phyloP scores from a whole-genome alignment of 2,888 invertebrate genomes.

The Xanthia icteritia region DNA sequence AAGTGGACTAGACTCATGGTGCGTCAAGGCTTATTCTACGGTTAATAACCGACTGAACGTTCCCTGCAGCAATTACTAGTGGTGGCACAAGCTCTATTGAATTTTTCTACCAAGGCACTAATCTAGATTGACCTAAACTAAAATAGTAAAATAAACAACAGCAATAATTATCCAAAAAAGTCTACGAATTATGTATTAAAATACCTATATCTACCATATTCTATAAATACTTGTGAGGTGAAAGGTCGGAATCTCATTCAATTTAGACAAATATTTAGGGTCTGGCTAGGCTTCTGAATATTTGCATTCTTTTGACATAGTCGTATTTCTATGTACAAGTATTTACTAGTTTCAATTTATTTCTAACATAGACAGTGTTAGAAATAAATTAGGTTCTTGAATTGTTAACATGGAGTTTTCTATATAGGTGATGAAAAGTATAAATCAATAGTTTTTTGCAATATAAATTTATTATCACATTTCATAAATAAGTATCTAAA shows the following conservation, averaged over 20 bases:
- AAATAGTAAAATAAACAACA: background rate
- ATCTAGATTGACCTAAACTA: background rate
- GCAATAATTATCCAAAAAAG: constrained; percentile 15
- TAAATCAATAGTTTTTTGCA: constrained; percentile 55
- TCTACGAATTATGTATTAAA: constrained; percentile 12
- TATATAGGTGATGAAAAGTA: background rate
- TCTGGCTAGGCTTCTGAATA: constrained; percentile 45
- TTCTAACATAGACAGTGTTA: background rate
- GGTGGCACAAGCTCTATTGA: background rate
- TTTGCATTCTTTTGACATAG: constrained; percentile 53
- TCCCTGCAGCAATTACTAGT: background rate
- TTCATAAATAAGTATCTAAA: constrained; percentile 87
- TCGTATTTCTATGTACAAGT: constrained; percentile 29
- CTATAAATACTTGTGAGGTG: constrained; percentile 37
- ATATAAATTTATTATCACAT: constrained; percentile 90
- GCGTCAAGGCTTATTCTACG: background rate
- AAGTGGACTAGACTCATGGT: background rate
- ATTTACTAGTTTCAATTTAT: constrained; percentile 29
- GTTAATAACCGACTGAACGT: background rate
- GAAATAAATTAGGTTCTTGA: background rate
- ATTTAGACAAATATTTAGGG: constrained; percentile 55
- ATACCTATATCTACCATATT: background rate
- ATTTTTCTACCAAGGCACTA: background rate
- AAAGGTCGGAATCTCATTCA: constrained; percentile 55
- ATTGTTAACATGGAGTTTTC: background rate